Conservation (phyloP, 2,797 vertebrate genomes). For the Pteronotus mesoamericanus region DNA sequence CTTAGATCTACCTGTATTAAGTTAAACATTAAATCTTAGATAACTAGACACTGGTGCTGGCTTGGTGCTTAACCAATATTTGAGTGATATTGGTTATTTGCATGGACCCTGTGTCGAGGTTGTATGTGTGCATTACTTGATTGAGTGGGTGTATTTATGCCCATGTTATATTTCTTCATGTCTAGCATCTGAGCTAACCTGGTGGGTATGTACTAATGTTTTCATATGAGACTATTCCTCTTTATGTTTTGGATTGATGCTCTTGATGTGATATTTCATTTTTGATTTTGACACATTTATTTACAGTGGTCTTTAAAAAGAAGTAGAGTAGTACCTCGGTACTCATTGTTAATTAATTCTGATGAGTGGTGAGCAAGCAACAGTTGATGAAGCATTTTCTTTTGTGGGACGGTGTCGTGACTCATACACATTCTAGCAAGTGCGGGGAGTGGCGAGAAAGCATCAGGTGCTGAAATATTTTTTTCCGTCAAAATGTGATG, state of each 20-base stretch:
- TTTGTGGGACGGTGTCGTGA: too few species aligned
- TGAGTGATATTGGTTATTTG: not conserved
- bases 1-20: not conserved
- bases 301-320: not conserved
- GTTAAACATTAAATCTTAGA: not conserved
- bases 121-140: not conserved
- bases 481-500: too few species aligned
- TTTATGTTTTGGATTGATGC: not conserved
- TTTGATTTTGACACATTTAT: not conserved
- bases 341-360: too few species aligned
- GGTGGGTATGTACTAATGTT: not conserved
- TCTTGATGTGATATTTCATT: not conserved
- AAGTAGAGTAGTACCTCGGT: not conserved
- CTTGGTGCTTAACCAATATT: not conserved
- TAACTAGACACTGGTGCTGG: not conserved
- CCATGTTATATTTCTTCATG: not conserved
- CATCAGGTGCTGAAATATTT: too few species aligned
- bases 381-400: too few species aligned
- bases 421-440: too few species aligned
- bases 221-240: not conserved
- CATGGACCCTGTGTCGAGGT: not conserved
- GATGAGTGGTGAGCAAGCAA: too few species aligned
- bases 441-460: too few species aligned
- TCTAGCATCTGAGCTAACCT: not conserved
- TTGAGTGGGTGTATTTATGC: not conserved